These are phyloP conservation scores for Drosophila persimilis DNA, from an alignment of 1,140 invertebrate genomes.

Conservation along the genomic window DNA sequence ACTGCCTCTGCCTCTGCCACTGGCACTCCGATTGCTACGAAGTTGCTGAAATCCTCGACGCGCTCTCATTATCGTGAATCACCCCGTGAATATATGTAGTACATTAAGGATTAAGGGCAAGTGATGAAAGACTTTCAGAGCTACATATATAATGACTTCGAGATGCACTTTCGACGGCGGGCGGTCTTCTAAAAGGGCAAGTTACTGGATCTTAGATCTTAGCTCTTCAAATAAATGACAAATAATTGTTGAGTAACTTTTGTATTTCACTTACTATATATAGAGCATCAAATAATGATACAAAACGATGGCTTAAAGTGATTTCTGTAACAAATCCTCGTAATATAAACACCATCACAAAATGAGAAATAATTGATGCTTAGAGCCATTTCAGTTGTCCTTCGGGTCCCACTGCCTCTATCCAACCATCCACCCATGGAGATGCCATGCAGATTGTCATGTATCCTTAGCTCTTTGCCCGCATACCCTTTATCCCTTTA, in stretches of 20 bases:
- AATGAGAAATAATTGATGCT: slow-evolving; percentile 38
- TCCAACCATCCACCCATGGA: neutral
- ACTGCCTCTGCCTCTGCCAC: slow-evolving; percentile 28
- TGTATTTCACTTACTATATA: too few species aligned
- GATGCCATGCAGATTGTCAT: slow-evolving; percentile 16
- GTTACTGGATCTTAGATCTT: too few species aligned
- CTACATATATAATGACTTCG: too few species aligned
- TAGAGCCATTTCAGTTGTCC: slow-evolving; percentile 11
- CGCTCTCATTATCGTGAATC: slow-evolving; percentile 65
- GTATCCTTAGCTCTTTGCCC: slow-evolving; percentile 6
- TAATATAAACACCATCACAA: slow-evolving; percentile 19
- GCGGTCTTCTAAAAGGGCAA: too few species aligned
- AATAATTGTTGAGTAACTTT: too few species aligned
- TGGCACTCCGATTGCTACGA: slow-evolving; percentile 47
- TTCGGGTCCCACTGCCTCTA: slow-evolving; percentile 8
- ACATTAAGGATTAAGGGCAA: too few species aligned
- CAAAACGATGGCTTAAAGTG: slow-evolving; percentile 3
- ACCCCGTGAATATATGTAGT: slow-evolving; percentile 26
- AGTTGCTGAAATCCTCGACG: slow-evolving; percentile 46
- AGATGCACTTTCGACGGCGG: too few species aligned
- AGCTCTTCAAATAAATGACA: too few species aligned
- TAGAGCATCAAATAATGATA: neutral
- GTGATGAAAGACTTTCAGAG: neutral
- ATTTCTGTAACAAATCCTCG: too few species aligned
- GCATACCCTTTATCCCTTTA: slow-evolving; percentile 3